Evolutionary conservation across 2,797 vertebrate genomes (phyloP), one percentile per base, ranked within the genome.

Genomic region (Lithobates sylvaticus): DNA sequence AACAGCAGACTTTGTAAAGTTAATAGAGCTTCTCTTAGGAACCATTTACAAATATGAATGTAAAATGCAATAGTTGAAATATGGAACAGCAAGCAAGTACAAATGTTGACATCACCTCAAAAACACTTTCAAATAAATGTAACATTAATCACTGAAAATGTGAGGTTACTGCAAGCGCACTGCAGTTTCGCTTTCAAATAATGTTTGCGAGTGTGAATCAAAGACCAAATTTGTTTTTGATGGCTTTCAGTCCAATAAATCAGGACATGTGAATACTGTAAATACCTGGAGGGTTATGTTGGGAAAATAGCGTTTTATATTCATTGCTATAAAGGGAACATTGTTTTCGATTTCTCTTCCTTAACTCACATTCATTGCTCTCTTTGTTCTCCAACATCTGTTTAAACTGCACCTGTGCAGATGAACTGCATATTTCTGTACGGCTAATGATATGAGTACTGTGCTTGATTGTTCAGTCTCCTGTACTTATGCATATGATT

Each of bases 401-500:
- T 72, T 75, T 78, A 83, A 64, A 61, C 58, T 75, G 47, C 67
- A 42, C 58, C 86, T 65, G 50, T 50, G 64, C 64, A 21, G 12
- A 15, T 36, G 23, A 47, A 34, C 69, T 86, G 68, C 74, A 78
- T 78, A 83, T 78, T 83, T 83, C 77, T 50, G 50, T 67, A 61
- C 27, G 6, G 80, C 80, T 86, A 86, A 86, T 86, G 50, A 86
- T 72, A 64, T 78, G 85, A 86, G 58, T 83, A 54, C 36, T 12
- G 5, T 47, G 68, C 29, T 44, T 84, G 29, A 84, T 83, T 83
- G 81, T 84, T 78, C 70, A 83, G 75, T 64, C 39, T 67, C 12
- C 42, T 83, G 86, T 87, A 75, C 29, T 79, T 87, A 84, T 69
- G 64, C 86, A 87, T 87, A 78, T 69, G 21, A 87, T 87, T 87